Evolutionary conservation across 2,888 invertebrate genomes (phyloP).

Genomic region (Sphaerophoria rueppellii): DNA sequence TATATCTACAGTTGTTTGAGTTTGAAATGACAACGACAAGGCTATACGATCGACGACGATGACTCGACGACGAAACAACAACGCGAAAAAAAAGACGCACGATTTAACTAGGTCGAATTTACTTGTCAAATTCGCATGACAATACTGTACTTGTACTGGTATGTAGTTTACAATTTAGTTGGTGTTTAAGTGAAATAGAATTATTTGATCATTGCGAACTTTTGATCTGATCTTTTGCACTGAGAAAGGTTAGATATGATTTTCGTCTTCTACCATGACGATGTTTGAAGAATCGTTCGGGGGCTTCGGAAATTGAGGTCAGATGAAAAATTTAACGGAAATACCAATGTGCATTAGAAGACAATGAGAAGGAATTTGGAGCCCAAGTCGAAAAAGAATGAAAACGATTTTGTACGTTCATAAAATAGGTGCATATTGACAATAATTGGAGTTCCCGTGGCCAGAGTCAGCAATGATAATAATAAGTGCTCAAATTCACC

Average conservation of each 20-base stretch:
- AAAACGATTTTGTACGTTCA: too few relatives aligned
- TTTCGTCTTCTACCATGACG: not conserved
- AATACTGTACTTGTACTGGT: not conserved
- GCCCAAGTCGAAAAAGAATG: too few relatives aligned
- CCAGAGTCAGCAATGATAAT: too few relatives aligned
- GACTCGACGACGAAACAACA: not conserved
- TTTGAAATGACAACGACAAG: not conserved
- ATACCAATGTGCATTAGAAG: too few relatives aligned
- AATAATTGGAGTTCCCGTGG: too few relatives aligned
- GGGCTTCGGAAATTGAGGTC: too few relatives aligned
- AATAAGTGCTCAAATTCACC: too few relatives aligned
- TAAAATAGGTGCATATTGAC: too few relatives aligned
- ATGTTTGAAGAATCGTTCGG: too few relatives aligned
- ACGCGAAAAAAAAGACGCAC: not conserved
- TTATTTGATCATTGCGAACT: not conserved
- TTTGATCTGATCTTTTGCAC: not conserved
- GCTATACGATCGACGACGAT: not conserved
- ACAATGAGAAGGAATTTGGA: too few relatives aligned
- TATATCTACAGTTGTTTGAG: conserved; percentile 9
- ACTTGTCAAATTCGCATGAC: conserved; percentile 46
- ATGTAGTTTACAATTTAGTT: conserved; percentile 20
- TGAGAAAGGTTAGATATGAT: too few relatives aligned
- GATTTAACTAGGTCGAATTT: conserved; percentile 47
- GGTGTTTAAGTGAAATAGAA: not conserved
- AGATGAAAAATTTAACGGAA: too few relatives aligned